Conservation (phyloP, 1,140 invertebrate genomes). For the Drosophila auraria region DNA sequence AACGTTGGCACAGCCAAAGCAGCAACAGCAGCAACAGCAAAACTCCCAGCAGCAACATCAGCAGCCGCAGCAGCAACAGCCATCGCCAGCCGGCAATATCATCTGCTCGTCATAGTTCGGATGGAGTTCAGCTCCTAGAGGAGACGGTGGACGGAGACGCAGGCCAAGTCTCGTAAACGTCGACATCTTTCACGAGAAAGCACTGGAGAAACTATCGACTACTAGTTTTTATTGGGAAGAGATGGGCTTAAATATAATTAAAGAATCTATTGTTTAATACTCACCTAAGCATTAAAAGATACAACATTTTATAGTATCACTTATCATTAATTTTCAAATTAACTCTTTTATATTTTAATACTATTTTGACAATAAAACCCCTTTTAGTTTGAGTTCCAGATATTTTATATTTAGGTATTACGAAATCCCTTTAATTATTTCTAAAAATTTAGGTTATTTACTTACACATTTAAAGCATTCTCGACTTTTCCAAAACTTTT, state of each 20-base stretch:
- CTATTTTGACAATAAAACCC: too few species aligned
- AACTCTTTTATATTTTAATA: too few species aligned
- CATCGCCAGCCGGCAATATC: conserved; percentile 39
- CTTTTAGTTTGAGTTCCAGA: too few species aligned
- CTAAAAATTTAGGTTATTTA: neutral
- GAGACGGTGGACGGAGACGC: conserved; percentile 5
- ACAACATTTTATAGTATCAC: too few species aligned
- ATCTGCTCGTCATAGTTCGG: conserved; percentile 44
- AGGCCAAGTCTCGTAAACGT: conserved; percentile 59
- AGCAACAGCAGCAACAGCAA: conserved; percentile 27
- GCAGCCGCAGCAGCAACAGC: conserved; percentile 25
- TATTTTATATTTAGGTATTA: too few species aligned
- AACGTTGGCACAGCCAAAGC: conserved; percentile 51
- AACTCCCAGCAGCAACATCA: conserved; percentile 31
- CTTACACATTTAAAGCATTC: too few species aligned
- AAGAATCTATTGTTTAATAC: neutral
- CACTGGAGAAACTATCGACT: conserved; percentile 4
- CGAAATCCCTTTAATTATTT: too few species aligned
- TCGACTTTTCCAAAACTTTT: neutral
- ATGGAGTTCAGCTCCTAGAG: conserved; percentile 28
- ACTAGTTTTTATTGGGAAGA: neutral
- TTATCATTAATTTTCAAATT: too few species aligned
- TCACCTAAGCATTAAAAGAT: too few species aligned
- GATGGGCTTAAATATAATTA: neutral
- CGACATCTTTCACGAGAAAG: conserved; percentile 68